Percentiles rank a stretch among this genome's conserved stretches.
Evolutionary conservation across 1,140 invertebrate species (phyloP).

Genomic region (Drosophila subobscura): DNA sequence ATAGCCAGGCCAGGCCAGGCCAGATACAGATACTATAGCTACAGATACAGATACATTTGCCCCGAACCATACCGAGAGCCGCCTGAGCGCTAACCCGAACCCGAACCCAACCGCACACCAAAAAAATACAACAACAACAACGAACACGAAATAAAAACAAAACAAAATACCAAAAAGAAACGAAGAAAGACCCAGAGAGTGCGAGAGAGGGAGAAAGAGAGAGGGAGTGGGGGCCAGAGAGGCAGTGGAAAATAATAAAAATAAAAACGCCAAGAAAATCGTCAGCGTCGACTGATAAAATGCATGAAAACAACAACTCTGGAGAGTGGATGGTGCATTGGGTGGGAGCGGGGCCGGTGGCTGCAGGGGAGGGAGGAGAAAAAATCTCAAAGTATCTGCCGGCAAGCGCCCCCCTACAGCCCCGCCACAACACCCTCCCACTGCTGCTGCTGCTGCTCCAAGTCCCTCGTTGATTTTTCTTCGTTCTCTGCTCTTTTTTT

Average conservation of each 20-base stretch:
- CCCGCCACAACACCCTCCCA: constrained; percentile 19
- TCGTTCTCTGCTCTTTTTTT: constrained; percentile 66
- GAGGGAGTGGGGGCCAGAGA: background rate
- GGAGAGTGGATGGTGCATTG: too few relatives aligned
- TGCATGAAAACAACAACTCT: constrained; percentile 59
- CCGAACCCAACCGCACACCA: constrained; percentile 34
- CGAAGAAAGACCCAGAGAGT: constrained; percentile 40
- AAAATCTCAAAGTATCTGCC: constrained; percentile 78
- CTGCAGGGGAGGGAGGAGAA: constrained; percentile 5
- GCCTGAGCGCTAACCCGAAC: constrained; percentile 33
- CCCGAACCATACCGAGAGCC: constrained; percentile 26
- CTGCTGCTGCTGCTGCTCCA: constrained; percentile 3
- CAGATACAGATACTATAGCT: constrained; percentile 48
- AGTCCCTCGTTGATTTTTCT: constrained; percentile 74
- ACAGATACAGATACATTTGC: constrained; percentile 61
- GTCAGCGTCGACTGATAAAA: constrained; percentile 74
- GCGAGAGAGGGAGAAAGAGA: constrained; percentile 36
- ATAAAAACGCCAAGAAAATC: constrained; percentile 70
- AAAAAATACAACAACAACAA: constrained; percentile 32
- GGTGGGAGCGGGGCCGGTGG: background rate
- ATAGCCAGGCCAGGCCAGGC: constrained; percentile 12
- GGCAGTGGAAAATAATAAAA: constrained; percentile 32
- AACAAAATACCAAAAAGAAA: constrained; percentile 41
- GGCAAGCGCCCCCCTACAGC: constrained; percentile 31
- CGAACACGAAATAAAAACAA: constrained; percentile 70